Evolutionary conservation across 2,113 vertebrate species (phyloP).

Genomic region (Tychaedon coryphoeus): DNA sequence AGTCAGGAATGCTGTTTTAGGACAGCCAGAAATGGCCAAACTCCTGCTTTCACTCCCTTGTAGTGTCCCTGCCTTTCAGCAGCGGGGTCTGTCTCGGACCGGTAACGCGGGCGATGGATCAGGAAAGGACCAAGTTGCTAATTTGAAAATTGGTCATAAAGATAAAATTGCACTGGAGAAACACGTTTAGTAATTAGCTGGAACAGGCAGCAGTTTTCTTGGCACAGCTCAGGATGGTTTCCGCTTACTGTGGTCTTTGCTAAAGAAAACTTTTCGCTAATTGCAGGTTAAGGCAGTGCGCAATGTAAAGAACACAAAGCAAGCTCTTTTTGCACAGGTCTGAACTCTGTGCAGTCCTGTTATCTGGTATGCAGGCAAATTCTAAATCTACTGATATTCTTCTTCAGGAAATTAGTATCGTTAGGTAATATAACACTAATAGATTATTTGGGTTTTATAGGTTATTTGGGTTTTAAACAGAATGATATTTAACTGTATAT

Average conservation of each 20-base stretch:
- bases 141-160: slow-evolving; percentile 50
- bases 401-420: background rate
- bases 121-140: background rate
- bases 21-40: background rate
- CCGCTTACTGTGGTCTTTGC: slow-evolving; percentile 20
- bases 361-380: background rate
- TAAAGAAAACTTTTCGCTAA: slow-evolving; percentile 51
- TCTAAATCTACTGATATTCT: background rate
- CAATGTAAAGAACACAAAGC: slow-evolving; percentile 32
- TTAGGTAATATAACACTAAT: background rate
- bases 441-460: background rate
- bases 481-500: background rate
- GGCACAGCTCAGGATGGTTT: slow-evolving; percentile 22
- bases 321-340: background rate
- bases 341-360: background rate
- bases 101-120: accelerated
- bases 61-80: too few species aligned
- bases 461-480: background rate
- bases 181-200: slow-evolving; percentile 6
- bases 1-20: background rate
- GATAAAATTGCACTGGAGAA: slow-evolving; percentile 15
- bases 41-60: background rate
- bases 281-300: background rate
- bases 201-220: slow-evolving; percentile 19
- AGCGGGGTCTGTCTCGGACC: accelerated